Evolutionary conservation across 2,113 vertebrate species (phyloP).

Genomic region (Eclectus roratus): DNA sequence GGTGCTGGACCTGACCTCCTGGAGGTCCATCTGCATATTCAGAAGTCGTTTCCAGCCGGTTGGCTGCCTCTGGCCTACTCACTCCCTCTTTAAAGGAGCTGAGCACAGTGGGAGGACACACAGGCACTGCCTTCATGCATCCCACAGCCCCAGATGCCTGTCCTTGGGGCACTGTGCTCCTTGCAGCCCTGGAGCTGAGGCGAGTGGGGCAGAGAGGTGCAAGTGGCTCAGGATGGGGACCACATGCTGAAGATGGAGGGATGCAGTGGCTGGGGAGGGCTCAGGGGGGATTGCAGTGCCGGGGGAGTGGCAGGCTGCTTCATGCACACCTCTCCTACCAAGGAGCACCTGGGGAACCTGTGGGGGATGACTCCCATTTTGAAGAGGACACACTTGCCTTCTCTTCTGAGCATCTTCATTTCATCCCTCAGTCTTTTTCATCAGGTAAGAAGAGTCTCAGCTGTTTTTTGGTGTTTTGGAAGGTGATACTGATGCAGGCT

Average conservation of each 20-base stretch:
- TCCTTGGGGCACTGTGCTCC: not conserved
- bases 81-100: constrained; percentile 38
- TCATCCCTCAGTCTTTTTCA: not conserved
- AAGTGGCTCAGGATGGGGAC: not conserved
- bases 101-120: not conserved
- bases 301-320: not conserved
- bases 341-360: not conserved
- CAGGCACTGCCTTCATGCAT: not conserved
- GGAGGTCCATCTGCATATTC: constrained; percentile 73
- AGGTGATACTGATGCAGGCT: not conserved
- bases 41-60: constrained; percentile 63
- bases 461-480: not conserved
- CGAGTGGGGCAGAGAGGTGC: not conserved
- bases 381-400: not conserved
- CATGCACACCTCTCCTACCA: fast-evolving
- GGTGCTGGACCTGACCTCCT: constrained; percentile 28
- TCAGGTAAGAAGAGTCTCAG: not conserved
- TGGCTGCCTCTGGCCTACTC: constrained; percentile 60
- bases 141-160: not conserved
- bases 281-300: not conserved
- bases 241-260: fast-evolving
- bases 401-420: not conserved
- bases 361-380: not conserved
- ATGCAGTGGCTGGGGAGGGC: not conserved
- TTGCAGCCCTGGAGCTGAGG: not conserved